Base-by-base conservation (phyloP, 2,888 invertebrate species). In the Iphiclides podalirius region DNA sequence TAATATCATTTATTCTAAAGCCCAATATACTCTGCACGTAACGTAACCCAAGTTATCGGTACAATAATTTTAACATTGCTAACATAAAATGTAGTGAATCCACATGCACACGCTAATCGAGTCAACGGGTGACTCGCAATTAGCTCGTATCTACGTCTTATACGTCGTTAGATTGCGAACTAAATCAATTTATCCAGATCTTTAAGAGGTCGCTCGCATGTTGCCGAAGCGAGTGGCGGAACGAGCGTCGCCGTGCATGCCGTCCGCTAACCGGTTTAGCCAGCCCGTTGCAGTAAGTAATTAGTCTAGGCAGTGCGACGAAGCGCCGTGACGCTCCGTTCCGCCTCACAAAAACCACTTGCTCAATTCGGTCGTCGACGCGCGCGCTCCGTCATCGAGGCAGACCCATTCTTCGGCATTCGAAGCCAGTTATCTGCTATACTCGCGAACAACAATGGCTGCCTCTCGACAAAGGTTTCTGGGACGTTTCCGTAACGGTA, bases 291-390 rank as follows among this genome's bases (percentile, higher is more conserved):
- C 73, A 78, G n/a, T n/a, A n/a, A n/a, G 78, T 82, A 83, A 85
- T 86, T 85, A 86, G 77, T 75, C n/a, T n/a, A n/a, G n/a, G n/a
- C n/a, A n/a, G n/a, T n/a, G 72, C 76, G 66, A 70, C 72, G 66
- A 65, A 70, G 72, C 70, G 55, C 66, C 66, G 59, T 61, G 62
- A 70, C 65, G 70, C 58, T 33, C 37, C 55, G 52, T 54, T 56
- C 48, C 64, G 67, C 66, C 64, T 70, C 64, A 65, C 68, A 65
- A 13, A 13, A 15, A 26, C 38, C 64, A 69, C 66, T 73, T 65
- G 70, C 57, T 57, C 52, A 55, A 56, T 54, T 58, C 59, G 55
- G 62, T 65, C 67, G 55, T 62, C 6, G 63, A 66, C 65, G 63
- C 59, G 62, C 60, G 61, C 61, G 59, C 59, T 58, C 67, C 64